Conservation (phyloP, 1,140 invertebrate genomes). For the Drosophila varians region DNA sequence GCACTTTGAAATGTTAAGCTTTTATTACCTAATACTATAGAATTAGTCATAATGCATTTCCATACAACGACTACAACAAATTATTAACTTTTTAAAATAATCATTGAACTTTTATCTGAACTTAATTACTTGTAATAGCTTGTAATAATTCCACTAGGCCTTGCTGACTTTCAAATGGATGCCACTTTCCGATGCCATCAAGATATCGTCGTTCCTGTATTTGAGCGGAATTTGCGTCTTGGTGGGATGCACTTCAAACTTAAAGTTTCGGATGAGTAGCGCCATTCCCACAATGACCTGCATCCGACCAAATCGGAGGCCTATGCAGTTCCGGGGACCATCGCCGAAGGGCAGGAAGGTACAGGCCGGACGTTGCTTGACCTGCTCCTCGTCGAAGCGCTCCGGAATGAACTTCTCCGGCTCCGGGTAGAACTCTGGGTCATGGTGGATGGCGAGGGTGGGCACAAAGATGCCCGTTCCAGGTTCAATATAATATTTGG, state of each 20-base stretch:
- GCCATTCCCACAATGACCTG: slow-evolving; percentile 85
- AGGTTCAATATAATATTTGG: slow-evolving; percentile 85
- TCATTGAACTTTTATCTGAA: neutral
- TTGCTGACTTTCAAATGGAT: slow-evolving; percentile 50
- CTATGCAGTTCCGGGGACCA: slow-evolving; percentile 80
- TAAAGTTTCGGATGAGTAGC: slow-evolving; percentile 74
- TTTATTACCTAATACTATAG: neutral
- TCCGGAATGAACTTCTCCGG: slow-evolving; percentile 86
- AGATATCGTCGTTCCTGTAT: slow-evolving; percentile 21
- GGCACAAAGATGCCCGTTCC: slow-evolving; percentile 87
- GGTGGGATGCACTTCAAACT: slow-evolving; percentile 50
- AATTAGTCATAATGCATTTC: neutral
- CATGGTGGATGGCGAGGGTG: slow-evolving; percentile 86
- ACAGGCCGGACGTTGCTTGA: slow-evolving; percentile 44
- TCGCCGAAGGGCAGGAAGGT: slow-evolving; percentile 67
- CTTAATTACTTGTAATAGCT: neutral
- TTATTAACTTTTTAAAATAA: neutral
- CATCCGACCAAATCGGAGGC: slow-evolving; percentile 86
- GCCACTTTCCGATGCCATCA: slow-evolving; percentile 48
- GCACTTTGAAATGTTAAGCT: neutral
- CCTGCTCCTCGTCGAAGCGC: slow-evolving; percentile 84
- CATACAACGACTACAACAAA: neutral
- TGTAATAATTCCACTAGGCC: neutral
- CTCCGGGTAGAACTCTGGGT: slow-evolving; percentile 82
- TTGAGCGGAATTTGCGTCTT: slow-evolving; percentile 50